Evolutionary conservation across 2,888 invertebrate genomes (phyloP), one percentile per base, ranked within the genome.

Genomic region (Brachyopa scutellaris): DNA sequence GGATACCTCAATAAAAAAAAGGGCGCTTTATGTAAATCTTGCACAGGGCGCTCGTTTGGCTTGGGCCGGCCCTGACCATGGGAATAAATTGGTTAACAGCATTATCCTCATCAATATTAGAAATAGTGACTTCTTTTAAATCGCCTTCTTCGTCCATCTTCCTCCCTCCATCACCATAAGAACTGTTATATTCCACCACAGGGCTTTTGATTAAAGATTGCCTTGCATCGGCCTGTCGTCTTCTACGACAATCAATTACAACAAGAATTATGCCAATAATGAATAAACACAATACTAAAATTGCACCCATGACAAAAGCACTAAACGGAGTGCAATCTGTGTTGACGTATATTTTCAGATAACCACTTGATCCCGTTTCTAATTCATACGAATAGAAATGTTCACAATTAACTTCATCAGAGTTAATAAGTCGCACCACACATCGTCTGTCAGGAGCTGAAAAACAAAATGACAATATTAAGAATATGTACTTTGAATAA

Each of bases 151-250:
- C n/a, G n/a, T n/a, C n/a, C n/a, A n/a, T n/a, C n/a, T n/a, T n/a
- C n/a, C n/a, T n/a, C n/a, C n/a, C n/a, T n/a, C n/a, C n/a, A n/a
- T n/a, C n/a, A n/a, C n/a, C n/a, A n/a, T 91, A 90, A 94, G 94
- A 74, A 94, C 91, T 76, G n/a, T 88, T 89, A 84, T 93, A 94
- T 62, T 90, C 89, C 0, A 91, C 91, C 13, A 93, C 91, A 1
- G 94, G 93, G 87, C 94, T 94, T 73, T 92, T 85, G n/a, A 85
- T 78, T n/a, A 73, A 73, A 53, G 91, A 93, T 0, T 93, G 93
- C 19, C 91, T 87, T 23, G 91, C 91, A 84, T 93, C 93, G 0
- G 92, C 91, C n/a, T n/a, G n/a, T 0, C 90, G 86, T 0, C 91
- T 88, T 19, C 92, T 90, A 0, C 91, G 91, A 59, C 86, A 88